Conservation (phyloP, 2,888 invertebrate species). For the Perdita meconis region DNA sequence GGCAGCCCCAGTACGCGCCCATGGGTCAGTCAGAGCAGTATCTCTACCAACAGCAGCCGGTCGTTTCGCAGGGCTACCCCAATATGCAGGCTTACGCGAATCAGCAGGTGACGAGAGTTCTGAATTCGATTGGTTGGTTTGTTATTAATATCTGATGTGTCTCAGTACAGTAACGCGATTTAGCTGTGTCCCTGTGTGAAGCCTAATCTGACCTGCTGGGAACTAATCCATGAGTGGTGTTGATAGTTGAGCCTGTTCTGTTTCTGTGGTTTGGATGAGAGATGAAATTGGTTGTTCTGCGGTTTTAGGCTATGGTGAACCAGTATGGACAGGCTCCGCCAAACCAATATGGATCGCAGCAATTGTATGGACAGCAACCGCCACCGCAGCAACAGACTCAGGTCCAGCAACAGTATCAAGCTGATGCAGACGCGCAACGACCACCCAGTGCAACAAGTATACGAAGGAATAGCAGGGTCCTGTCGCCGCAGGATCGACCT, state of each 20-base stretch:
- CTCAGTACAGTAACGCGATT: too few relatives aligned
- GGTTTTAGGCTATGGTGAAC: constrained; percentile 74
- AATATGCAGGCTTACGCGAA: constrained; percentile 76
- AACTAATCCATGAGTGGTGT: constrained; percentile 26
- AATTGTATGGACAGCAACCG: constrained; percentile 74
- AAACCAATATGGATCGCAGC: constrained; percentile 80
- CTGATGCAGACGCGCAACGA: constrained; percentile 76
- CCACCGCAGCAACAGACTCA: constrained; percentile 75
- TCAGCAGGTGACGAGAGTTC: constrained; percentile 77
- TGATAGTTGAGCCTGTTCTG: background rate
- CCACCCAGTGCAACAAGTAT: constrained; percentile 78
- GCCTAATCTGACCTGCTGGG: background rate
- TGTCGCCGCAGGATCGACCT: constrained; percentile 81
- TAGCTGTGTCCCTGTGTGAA: background rate
- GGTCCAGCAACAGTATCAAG: constrained; percentile 78
- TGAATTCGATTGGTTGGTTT: background rate
- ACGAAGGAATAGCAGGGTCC: constrained; percentile 82
- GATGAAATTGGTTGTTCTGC: constrained; percentile 16
- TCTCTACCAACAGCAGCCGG: constrained; percentile 71
- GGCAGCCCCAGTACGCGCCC: constrained; percentile 73
- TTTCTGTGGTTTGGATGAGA: constrained; percentile 12
- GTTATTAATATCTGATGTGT: background rate
- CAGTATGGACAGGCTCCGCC: constrained; percentile 77
- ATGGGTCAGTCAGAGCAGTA: constrained; percentile 73
- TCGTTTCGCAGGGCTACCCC: constrained; percentile 74